Evolutionary conservation across 2,113 vertebrate genomes (phyloP).

Genomic region (Maccullochella peelii): DNA sequence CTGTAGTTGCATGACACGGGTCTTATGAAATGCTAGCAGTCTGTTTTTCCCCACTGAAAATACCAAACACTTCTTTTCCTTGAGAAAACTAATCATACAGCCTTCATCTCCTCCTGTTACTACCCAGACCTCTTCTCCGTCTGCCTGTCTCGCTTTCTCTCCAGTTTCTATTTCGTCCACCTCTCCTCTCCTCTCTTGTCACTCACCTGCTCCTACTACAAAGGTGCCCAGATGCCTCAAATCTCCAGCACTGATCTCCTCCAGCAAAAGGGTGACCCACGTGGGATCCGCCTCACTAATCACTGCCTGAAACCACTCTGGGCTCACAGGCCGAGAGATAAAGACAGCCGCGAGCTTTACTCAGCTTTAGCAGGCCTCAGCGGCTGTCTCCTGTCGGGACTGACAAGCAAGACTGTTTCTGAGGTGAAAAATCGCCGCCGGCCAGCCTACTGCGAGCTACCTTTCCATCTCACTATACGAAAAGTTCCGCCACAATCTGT

Average conservation of each 20-base stretch:
- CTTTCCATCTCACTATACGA: slow-evolving; percentile 61
- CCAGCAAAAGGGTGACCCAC: slow-evolving; percentile 75
- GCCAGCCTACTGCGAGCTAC: slow-evolving; percentile 64
- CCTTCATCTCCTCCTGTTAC: slow-evolving; percentile 57
- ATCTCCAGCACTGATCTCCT: slow-evolving; percentile 79
- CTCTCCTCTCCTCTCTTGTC: slow-evolving; percentile 66
- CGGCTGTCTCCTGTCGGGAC: slow-evolving; percentile 70
- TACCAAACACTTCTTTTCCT: slow-evolving; percentile 21
- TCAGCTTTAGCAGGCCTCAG: slow-evolving; percentile 76
- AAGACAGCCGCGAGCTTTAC: slow-evolving; percentile 79
- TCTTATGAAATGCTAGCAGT: slow-evolving; percentile 17
- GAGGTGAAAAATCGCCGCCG: slow-evolving; percentile 74
- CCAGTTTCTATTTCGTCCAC: slow-evolving; percentile 55
- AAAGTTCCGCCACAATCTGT: slow-evolving; percentile 60
- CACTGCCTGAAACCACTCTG: slow-evolving; percentile 78
- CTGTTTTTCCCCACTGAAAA: slow-evolving; percentile 34
- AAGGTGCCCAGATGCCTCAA: slow-evolving; percentile 76
- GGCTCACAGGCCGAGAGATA: slow-evolving; percentile 79
- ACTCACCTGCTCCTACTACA: slow-evolving; percentile 76
- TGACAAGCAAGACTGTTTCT: slow-evolving; percentile 74
- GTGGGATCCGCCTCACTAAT: slow-evolving; percentile 78
- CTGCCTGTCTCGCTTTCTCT: slow-evolving; percentile 49
- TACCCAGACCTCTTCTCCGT: slow-evolving; percentile 44
- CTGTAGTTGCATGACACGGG: slow-evolving; percentile 10
- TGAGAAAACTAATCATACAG: slow-evolving; percentile 54